Evolutionary conservation across 2,113 vertebrate genomes (phyloP), one percentile per base, ranked within the genome.

Genomic region (Cyprinodon tularosa): DNA sequence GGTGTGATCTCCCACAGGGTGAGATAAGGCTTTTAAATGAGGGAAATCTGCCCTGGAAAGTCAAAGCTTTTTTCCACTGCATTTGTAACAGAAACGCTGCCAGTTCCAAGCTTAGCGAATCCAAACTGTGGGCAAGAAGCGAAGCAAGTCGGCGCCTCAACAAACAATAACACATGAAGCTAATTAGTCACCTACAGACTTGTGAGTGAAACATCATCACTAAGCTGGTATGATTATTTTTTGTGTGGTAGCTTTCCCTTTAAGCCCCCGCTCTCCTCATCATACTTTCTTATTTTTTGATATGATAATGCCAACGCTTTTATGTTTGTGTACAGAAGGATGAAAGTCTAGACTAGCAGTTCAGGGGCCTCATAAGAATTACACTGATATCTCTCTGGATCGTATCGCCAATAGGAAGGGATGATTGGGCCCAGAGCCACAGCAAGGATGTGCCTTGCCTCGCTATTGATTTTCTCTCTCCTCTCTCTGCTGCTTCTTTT

Each of bases 391-490:
- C 90, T 90, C 75, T 67, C 65, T 74, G 85, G 91, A 92, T 93
- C 87, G 82, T 83, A 90, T 83, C 71, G 48, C 82, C 88, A 84
- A 84, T 84, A 86, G 86, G 81, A 92, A 80, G 74, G 74, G 85
- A 90, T 90, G 90, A 90, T 91, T 78, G 77, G 83, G 62, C 86
- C 81, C 77, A 57, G 84, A 73, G 87, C 78, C 83, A 90, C 82
- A 13, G 71, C 3, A 40, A 82, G 68, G 78, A 90, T 85, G 83
- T 78, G 84, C 85, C 80, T 75, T 87, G 87, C 78, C 84, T 87
- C 45, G n/a, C 74, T 90, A 94, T 93, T 86, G 93, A 94, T 94
- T 93, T 93, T 88, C 81, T 85, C 87, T 90, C 81, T 66, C 68
- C 82, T 83, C 80, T 87, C 73, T 70, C 62, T 80, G 82, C 84